Base-by-base conservation (phyloP, 1,140 invertebrate genomes). In the Drosophila parabipectinata region DNA sequence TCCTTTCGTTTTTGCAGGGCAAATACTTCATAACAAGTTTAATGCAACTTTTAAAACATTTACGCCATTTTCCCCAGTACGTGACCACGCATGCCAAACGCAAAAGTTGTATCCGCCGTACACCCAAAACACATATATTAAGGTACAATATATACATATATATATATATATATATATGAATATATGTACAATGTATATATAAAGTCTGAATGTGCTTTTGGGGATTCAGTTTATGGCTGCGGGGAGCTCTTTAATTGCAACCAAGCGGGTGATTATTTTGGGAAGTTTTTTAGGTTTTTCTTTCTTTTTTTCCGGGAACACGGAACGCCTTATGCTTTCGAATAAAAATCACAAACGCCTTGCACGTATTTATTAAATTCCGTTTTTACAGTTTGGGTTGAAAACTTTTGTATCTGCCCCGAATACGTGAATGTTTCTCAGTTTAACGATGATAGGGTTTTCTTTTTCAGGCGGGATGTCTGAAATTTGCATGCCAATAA, bases 21-120 rank as follows among this genome's bases (percentile, higher is more conserved):
- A 78, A 78, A 85, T 85, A 87, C 78, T 85, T 87, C 82, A 75
- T 78, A 87, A 78, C 78, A 85, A 85, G 74, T 85, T 85, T 85
- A 79, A 78, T 85, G 82, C 78, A 85, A 85, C 74, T 85, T 85
- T 81, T 82, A 71, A 84, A 87, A 82, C 82, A 85, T 85, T 85
- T 85, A 78, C 82, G 74, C 83, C 82, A 87, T 87, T 87, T 80
- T 76, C 73, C 60, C 55, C 64, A 67, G 64, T 81, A 87, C 82
- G 82, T 85, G 82, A 87, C 78, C 73, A 76, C 81, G 81, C 82
- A 85, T 75, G 64, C 69, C 69, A 82, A 82, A 87, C 68, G 84
- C 47, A 60, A 53, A 68, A 76, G 72, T 76, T 77, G 39, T 51
- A 41, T 28, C 41, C 12, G 26, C 32, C 37, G 54, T 30, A 81